These are phyloP conservation scores for Adelges cooleyi DNA, from an alignment of 1,140 invertebrate species.

Conservation along the genomic window DNA sequence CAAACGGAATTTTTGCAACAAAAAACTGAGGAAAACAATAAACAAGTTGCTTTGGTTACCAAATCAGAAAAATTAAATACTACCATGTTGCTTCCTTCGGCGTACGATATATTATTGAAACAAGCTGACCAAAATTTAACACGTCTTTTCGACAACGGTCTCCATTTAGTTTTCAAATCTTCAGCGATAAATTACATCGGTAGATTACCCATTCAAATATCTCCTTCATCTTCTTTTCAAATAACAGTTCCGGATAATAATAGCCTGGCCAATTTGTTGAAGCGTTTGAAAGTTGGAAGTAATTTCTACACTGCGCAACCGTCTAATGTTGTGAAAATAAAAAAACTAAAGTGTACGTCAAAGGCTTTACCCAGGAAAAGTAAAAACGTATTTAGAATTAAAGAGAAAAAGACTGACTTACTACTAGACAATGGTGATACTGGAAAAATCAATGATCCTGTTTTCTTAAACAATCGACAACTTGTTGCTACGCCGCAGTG, in stretches of 20 bases:
- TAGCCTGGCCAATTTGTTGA: not conserved
- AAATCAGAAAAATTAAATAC: not conserved
- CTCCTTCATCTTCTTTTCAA: not conserved
- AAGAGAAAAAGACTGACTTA: not conserved
- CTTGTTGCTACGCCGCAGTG: not conserved
- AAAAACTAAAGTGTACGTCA: not conserved
- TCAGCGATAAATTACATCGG: not conserved
- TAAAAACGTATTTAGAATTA: conserved; percentile 6
- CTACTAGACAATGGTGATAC: no score
- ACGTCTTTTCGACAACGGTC: not conserved
- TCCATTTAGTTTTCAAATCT: not conserved
- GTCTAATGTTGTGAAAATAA: conserved; percentile 1
- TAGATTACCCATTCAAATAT: not conserved
- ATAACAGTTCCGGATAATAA: not conserved
- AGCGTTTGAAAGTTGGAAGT: not conserved
- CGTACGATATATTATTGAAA: not conserved
- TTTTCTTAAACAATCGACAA: not conserved
- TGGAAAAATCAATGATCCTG: no score
- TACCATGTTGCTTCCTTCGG: no score
- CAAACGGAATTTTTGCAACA: not conserved
- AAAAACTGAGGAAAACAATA: not conserved
- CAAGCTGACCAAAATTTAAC: not conserved
- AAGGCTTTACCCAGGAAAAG: not conserved
- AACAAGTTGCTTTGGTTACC: not conserved
- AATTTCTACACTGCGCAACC: not conserved